Percentiles rank a stretch among this genome's conserved stretches.
Conservation (phyloP, 2,113 vertebrate genomes). For the Otus sunia region DNA sequence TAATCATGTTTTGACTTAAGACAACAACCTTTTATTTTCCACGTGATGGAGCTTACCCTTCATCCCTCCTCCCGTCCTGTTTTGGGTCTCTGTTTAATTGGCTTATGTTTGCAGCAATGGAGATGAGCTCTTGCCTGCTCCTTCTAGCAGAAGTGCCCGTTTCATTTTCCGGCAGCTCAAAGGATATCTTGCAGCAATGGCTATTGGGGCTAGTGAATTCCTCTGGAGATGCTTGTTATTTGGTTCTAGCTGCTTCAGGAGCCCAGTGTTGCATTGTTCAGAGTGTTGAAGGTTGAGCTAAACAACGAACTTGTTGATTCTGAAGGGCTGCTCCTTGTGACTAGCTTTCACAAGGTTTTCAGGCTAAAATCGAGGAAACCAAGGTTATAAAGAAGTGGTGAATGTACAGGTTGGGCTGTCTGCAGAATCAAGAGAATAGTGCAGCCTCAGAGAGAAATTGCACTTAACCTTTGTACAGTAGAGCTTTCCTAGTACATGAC, state of each 20-base stretch:
- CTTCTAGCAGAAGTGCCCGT: not conserved
- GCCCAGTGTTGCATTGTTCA: not conserved
- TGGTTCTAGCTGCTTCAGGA: not conserved
- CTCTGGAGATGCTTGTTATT: not conserved
- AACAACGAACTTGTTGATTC: not conserved
- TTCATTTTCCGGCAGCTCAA: not conserved
- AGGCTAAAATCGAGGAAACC: not conserved
- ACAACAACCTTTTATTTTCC: not conserved
- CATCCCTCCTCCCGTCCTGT: not conserved
- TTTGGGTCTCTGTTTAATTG: constrained; percentile 10
- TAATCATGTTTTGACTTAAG: not conserved
- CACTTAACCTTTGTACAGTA: not conserved
- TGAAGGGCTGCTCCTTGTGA: not conserved
- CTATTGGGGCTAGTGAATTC: not conserved
- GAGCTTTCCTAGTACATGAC: not conserved
- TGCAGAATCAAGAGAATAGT: not conserved
- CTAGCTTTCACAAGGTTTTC: not conserved
- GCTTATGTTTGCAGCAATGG: not conserved
- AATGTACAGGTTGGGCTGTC: not conserved
- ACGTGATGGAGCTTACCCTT: not conserved
- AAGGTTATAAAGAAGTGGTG: not conserved
- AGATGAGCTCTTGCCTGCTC: not conserved
- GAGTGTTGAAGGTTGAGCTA: not conserved
- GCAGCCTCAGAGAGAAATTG: not conserved
- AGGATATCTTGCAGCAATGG: not conserved